These are phyloP conservation scores for Epistrophella euchroma DNA, from an alignment of 2,888 invertebrate species.

Conservation along the genomic window DNA sequence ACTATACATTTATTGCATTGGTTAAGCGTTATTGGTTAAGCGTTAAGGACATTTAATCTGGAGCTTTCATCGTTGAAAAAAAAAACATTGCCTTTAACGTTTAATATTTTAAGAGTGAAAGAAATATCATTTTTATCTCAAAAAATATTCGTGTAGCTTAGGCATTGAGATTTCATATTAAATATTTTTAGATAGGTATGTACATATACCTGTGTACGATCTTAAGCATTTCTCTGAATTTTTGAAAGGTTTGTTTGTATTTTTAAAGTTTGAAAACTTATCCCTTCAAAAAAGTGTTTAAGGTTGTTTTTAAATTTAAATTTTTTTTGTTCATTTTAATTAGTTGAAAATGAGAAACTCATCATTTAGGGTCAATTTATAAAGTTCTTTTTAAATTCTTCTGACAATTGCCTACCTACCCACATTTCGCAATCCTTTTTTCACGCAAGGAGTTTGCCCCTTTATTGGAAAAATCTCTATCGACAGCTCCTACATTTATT, in stretches of 20 bases:
- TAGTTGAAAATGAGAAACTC: not conserved
- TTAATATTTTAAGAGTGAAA: too few relatives aligned
- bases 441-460: not conserved
- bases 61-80: too few relatives aligned
- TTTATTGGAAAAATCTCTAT: conserved; percentile 27
- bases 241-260: not conserved
- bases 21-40: too few relatives aligned
- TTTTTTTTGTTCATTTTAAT: not conserved
- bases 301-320: not conserved
- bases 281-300: not conserved
- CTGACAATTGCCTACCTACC: not conserved
- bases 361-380: not conserved
- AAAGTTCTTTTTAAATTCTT: not conserved
- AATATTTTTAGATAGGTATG: too few relatives aligned
- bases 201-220: too few relatives aligned
- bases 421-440: not conserved
- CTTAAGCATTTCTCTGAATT: not conserved
- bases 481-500: conserved; percentile 52
- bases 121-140: too few relatives aligned
- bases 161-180: too few relatives aligned
- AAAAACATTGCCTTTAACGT: too few relatives aligned
- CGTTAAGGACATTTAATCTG: too few relatives aligned
- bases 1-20: too few relatives aligned
- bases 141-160: too few relatives aligned
- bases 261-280: not conserved